Base-by-base conservation (phyloP, 2,113 vertebrate species). In the Elachura formosa region DNA sequence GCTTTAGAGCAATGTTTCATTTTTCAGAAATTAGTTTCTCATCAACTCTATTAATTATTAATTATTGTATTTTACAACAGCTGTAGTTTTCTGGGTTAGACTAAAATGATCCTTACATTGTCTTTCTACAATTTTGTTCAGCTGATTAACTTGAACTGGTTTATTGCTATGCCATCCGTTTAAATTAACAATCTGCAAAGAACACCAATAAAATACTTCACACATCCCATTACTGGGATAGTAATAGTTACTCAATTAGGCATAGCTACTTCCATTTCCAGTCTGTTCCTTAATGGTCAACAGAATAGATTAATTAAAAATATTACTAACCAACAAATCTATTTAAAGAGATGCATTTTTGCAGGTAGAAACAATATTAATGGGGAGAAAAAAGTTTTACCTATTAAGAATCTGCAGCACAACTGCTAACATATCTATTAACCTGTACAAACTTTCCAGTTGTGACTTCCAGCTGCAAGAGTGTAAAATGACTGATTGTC, bases 141-240 rank as follows among this genome's bases (percentile, higher is more conserved):
- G 79, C 64, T 95, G 93, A 96, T 96, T 96, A 96, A 87, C 67
- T 93, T 58, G 41, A 90, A 80, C 91, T 75, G 88, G 85, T 89
- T 96, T 96, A 91, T 96, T 8, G 11, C 68, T 74, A 10, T 61
- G 49, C 67, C 45, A 77, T 79, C 84, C 81, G 81, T 94, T 97
- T 95, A 93, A 94, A 96, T 95, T 95, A 96, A 96, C 88, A 84
- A 56, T 87, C 88, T 93, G 90, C 95, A 88, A 89, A 86, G 89
- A 66, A 90, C 81, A 87, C 82, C 16, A 7, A 87, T 95, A 90
- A 96, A 95, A 93, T 93, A 80, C 87, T 81, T 95, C 88, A 78
- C 28, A 25, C 49, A 48, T 75, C 76, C 87, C 48, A 92, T 95
- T 92, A 93, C 56, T 48, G 41, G 34, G 22, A 6, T 84, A 88